Percentiles rank a stretch among this genome's conserved stretches.
Evolutionary conservation across 92 coral and sea anemone genomes (phyloP).

Genomic region (Bergia sp.): DNA sequence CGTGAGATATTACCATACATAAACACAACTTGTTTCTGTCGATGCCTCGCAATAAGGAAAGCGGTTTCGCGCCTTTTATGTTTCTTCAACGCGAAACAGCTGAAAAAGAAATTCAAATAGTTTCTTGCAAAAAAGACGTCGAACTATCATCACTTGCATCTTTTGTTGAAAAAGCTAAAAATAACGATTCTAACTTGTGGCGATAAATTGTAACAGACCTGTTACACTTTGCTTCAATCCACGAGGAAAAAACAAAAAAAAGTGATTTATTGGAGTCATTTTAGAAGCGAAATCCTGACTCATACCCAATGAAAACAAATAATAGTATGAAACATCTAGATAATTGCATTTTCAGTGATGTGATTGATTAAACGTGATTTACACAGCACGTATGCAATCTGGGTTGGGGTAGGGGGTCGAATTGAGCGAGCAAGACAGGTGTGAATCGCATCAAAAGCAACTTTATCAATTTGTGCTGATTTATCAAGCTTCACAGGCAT

Average conservation of each 20-base stretch:
- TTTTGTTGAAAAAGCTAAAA: background rate
- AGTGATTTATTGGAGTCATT: background rate
- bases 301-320: constrained; percentile 9
- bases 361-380: constrained; percentile 28
- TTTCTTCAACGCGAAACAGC: constrained; percentile 1
- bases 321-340: background rate
- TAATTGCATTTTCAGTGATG: background rate
- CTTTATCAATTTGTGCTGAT: constrained; percentile 5
- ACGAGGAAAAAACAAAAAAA: background rate
- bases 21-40: background rate
- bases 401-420: constrained; percentile 22
- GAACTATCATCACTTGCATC: constrained; percentile 28
- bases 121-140: constrained; percentile 17
- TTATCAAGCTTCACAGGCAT: background rate
- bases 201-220: background rate
- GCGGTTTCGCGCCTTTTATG: background rate
- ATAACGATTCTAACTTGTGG: background rate
- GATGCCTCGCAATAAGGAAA: background rate
- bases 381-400: constrained; percentile 46
- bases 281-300: constrained; percentile 12
- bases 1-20: background rate
- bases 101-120: constrained; percentile 30
- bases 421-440: background rate
- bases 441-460: constrained; percentile 34
- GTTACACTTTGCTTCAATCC: background rate